Base-by-base conservation (phyloP, 2,888 invertebrate species). In the Drosophila neotestacea region DNA sequence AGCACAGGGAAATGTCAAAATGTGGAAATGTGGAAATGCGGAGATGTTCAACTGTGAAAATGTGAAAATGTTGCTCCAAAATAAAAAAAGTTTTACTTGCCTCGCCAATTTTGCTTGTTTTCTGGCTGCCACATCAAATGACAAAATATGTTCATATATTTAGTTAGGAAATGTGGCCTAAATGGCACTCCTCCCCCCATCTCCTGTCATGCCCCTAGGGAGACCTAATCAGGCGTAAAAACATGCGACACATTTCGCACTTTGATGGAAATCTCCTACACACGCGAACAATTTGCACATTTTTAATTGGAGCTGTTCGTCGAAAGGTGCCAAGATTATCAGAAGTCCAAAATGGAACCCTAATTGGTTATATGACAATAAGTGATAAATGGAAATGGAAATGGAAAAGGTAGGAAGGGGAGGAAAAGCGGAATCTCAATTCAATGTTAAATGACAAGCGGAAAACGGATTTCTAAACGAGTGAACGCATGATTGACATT, bases 391-490 rank as follows among this genome's bases (percentile, higher is more conserved):
- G 56, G 16, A n/a, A 32, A 9, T 38, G 27, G 38, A 11, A 28
- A 30, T 30, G 39, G 16, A 27, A 22, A 22, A 44, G 10, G 32
- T 9, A 28, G 38, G 36, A 42, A 4, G 51, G 36, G 9, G 6
- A 36, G 46, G 11, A 39, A 16, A n/a, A 32, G 28, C 42, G 36
- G 44, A 64, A 27, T 34, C 51, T 27, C 52, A 65, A 69, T 69
- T 62, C 73, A 83, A 85, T 73, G 70, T 67, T 71, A 74, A 83
- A 81, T 72, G 84, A 83, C 71, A 72, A 77, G 77, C 79, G 84
- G 87, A 85, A 86, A 85, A 81, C 84, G 84, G 87, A 85, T 86
- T 84, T 85, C 84, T 79, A 70, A 73, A 51, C 84, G 77, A 85
- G 42, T 74, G 81, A 75, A 52, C 75, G 51, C 44, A 56, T 76